A percentile compares a stretch with the other conserved stretches of the same genome.
phyloP scores from a whole-genome alignment of 2,797 vertebrate species.

The Fratercula arctica region DNA sequence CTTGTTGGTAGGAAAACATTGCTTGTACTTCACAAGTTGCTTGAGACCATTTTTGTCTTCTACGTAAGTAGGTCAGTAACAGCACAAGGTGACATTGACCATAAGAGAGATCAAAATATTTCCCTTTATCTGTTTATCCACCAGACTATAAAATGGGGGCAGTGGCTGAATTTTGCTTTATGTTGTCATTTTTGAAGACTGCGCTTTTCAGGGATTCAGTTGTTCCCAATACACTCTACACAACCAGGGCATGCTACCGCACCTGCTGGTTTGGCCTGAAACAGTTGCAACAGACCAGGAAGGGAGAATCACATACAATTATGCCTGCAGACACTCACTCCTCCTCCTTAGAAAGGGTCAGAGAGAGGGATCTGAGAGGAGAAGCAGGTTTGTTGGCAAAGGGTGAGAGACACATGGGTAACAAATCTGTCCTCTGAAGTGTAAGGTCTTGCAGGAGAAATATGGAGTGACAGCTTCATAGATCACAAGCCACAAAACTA shows the following conservation, averaged over 20 bases:
- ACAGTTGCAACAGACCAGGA: not conserved
- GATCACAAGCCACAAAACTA: not conserved
- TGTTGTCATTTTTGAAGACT: not conserved
- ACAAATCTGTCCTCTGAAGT: not conserved
- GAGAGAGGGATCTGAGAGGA: not conserved
- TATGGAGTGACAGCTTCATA: not conserved
- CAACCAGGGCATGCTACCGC: not conserved
- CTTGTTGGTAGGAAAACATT: not conserved
- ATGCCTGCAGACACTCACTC: not conserved
- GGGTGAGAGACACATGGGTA: not conserved
- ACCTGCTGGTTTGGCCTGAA: not conserved
- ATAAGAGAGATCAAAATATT: not conserved
- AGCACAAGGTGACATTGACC: not conserved
- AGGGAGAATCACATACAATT: rapidly evolving
- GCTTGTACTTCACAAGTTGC: not conserved
- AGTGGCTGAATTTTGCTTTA: not conserved
- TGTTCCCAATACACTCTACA: not conserved
- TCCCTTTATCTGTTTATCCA: not conserved
- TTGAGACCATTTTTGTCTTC: not conserved
- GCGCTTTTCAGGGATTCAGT: not conserved
- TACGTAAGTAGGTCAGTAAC: not conserved
- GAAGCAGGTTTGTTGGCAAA: not conserved
- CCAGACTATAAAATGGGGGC: not conserved
- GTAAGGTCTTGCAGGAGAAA: not conserved
- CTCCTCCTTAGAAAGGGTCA: not conserved